Base-by-base conservation (phyloP, 2,888 invertebrate genomes). In the Euplexia lucipara region DNA sequence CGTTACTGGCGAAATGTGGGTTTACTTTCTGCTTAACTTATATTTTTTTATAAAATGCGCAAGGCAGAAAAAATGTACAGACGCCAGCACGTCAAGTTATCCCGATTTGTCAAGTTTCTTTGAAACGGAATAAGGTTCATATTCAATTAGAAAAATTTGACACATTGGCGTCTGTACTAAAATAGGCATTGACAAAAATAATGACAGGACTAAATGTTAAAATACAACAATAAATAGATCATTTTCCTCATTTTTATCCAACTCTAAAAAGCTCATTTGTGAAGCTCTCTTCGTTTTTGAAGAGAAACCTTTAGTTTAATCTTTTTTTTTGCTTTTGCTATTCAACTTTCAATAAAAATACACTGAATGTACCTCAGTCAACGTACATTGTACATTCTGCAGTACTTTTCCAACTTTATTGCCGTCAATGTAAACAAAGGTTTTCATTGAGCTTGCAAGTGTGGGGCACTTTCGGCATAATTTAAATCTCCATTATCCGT, bases 401-500 rank as follows among this genome's bases (percentile, higher is more conserved):
- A 37, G 42, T 42, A 34, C 42, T 71, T 26, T 26, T 26, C 3
- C 5, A n/a, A 2, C 26, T 26, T 71, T 63, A 71, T 71, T 69
- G 53, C 48, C 37, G 52, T 53, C 16, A 63, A 42, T 34, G 64
- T 63, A 69, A 71, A 71, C 71, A 69, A 62, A 49, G 37, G 53
- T 63, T 62, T 65, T 62, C 52, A 70, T 62, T 68, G 63, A 48
- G 48, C 63, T 41, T 41, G 52, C 45, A 22, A 68, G 63, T 71
- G 64, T 71, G 41, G 37, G 42, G 48, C 63, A 48, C 26, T 69
- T 62, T 69, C 32, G 26, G 68, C 32, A 69, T 69, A 69, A 71
- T 69, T 69, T 34, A 42, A 69, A 71, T 71, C 26, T 53, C 53
- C 41, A 48, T 71, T 71, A 42, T 42, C 32, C 42, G 22, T 62